Percentiles rank a stretch among this genome's conserved stretches.
These are phyloP conservation scores for Drosophila merina DNA, from an alignment of 2,888 invertebrate species.

Conservation along the genomic window DNA sequence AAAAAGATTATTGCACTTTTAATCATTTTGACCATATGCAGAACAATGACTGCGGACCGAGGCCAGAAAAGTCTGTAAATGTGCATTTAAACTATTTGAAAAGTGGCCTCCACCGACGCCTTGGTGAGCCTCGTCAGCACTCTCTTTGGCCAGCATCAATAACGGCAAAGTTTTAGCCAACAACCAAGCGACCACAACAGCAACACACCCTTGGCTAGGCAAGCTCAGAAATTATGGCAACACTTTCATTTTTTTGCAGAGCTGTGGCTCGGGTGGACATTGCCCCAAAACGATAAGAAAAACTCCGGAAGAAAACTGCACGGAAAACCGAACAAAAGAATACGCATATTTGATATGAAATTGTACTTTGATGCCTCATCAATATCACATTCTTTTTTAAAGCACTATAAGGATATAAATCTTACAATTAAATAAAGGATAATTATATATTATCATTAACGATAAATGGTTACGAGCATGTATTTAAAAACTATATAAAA, in stretches of 20 bases:
- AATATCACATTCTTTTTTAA: no score
- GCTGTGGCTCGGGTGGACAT: constrained; percentile 51
- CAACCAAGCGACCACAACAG: constrained; percentile 41
- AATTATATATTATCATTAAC: no score
- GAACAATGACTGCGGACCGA: constrained; percentile 30
- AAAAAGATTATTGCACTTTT: constrained; percentile 6
- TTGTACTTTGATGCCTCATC: not conserved
- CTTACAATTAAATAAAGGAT: no score
- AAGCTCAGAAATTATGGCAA: constrained; percentile 70
- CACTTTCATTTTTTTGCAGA: constrained; percentile 72
- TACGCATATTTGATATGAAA: not conserved
- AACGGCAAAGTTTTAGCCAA: constrained; percentile 56
- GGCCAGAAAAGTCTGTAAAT: constrained; percentile 28
- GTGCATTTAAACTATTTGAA: constrained; percentile 44
- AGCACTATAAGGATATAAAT: no score
- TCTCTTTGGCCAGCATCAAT: constrained; percentile 58
- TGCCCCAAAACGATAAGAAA: constrained; percentile 62
- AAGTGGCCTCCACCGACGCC: constrained; percentile 13
- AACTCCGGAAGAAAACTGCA: constrained; percentile 10
- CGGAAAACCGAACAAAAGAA: not conserved
- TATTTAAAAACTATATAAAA: no score
- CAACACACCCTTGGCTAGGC: constrained; percentile 21
- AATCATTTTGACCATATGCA: constrained; percentile 1
- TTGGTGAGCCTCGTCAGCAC: constrained; percentile 45
- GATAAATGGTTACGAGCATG: no score